phyloP scores from a whole-genome alignment of 1,140 invertebrate genomes.

The Lepidurus packardi region DNA sequence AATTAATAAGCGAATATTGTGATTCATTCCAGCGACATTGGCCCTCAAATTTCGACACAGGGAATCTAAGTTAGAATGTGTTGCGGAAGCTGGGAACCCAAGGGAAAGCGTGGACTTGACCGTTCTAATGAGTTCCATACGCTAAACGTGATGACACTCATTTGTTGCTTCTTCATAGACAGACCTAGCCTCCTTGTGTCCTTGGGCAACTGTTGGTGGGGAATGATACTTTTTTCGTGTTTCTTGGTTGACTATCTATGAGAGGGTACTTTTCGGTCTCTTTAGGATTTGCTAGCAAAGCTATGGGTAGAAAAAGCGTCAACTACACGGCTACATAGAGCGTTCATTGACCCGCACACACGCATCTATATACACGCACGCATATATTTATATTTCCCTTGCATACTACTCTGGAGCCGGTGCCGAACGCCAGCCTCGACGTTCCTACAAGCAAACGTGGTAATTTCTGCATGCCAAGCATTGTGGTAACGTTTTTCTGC shows the following conservation, averaged over 20 bases:
- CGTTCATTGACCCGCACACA: constrained; percentile 18
- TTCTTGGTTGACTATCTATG: neutral
- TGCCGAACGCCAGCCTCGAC: neutral
- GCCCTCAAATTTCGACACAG: no score
- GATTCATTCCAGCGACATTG: no score
- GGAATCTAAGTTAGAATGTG: neutral
- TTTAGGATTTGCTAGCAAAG: neutral
- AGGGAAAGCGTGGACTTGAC: neutral
- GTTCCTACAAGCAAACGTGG: neutral
- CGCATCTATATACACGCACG: neutral
- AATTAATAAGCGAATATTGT: no score
- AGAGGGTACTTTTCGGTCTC: constrained; percentile 13
- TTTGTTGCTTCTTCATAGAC: neutral
- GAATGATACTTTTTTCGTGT: neutral
- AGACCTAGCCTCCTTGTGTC: neutral
- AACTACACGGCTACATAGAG: constrained; percentile 3
- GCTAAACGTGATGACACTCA: constrained; percentile 2
- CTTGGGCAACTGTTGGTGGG: neutral
- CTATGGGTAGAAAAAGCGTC: neutral
- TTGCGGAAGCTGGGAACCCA: neutral
- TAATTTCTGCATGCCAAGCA: neutral
- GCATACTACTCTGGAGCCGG: neutral
- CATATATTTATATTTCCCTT: neutral
- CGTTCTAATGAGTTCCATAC: neutral
- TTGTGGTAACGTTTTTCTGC: neutral